Base-by-base conservation (phyloP, 2,888 invertebrate genomes). In the Griposia aprilina region DNA sequence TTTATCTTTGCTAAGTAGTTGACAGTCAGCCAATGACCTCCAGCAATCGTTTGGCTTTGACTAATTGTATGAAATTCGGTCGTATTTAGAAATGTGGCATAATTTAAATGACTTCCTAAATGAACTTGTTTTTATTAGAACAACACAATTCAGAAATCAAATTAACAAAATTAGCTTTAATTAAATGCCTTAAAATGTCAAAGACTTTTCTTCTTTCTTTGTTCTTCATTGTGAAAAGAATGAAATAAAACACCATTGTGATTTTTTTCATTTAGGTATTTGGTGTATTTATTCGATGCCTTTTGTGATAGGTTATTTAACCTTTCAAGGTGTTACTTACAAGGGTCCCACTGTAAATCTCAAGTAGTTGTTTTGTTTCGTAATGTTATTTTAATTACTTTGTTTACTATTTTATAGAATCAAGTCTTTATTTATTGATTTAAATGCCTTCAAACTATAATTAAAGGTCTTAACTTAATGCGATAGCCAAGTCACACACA, bases 141-240 rank as follows among this genome's bases (percentile, higher is more conserved):
- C 48, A 81, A 60, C 23, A 68, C 68, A 78, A 78, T 67, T 78
- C 45, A 83, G 45, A 48, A 76, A 82, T 82, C 82, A 76, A 80
- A 82, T 80, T 62, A 76, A 69, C 69, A 15, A 65, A 81, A 76
- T 81, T 60, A 36, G 65, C 48, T 76, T 66, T 79, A 66, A 74
- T 79, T 62, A 62, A 74, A 74, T 60, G 55, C 20, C 57, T 67
- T 57, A 50, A 60, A 67, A 69, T 72, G 67, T 80, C 74, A 83
- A 83, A 70, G 66, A 71, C 50, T 74, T 78, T 82, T 83, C 76
- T 36, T 69, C n/a, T 59, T 65, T 36, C 69, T 65, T 70, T 68
- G 68, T 82, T 76, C 36, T 41, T 72, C 41, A 55, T 48, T 65
- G n/a, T 65, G 17, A 30, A 60, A 36, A 76, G n/a, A 63, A 30